Base-by-base conservation (phyloP, 2,113 vertebrate species). In the Mola mola region DNA sequence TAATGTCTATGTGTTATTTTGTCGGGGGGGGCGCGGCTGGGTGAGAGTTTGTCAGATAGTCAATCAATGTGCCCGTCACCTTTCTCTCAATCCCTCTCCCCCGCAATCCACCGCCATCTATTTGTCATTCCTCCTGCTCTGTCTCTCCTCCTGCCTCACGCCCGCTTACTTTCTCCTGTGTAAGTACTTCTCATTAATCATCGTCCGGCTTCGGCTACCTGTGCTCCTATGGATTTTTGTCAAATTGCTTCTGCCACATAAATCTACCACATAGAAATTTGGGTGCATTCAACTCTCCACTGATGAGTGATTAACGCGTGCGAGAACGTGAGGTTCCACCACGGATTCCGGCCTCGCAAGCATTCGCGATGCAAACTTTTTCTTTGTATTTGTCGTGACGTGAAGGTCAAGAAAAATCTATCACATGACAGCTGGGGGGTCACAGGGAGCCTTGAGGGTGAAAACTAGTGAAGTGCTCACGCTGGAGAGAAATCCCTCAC, bases 221-320 rank as follows among this genome's bases (percentile, higher is more conserved):
- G 79, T 72, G 68, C 76, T 75, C 58, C 57, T 86, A 86, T 85
- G 66, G 85, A 87, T 87, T 84, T 84, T 81, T 74, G 79, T 87
- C 77, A 85, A 84, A 84, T 84, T 83, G 81, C 85, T 69, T 81
- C 83, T 74, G 83, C 81, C 79, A 78, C 79, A 83, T 84, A 86
- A 86, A 81, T 83, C 79, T 60, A 66, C 64, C 73, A 72, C 79
- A 78, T 81, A 83, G 74, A 83, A 81, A 84, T 86, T 72, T 79
- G 69, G 64, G 69, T 62, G 69, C 72, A 49, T 83, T 87, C 81
- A 61, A 63, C 72, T 77, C 67, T 48, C 68, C 82, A 72, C 81
- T 67, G 80, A 78, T 82, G 44, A 53, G 55, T 88, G 84, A 85
- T 87, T 74, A 81, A 85, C 81, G 66, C 42, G 16, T 24, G 40